phyloP scores from a whole-genome alignment of 1,140 invertebrate species.

The Orchestia grillus region DNA sequence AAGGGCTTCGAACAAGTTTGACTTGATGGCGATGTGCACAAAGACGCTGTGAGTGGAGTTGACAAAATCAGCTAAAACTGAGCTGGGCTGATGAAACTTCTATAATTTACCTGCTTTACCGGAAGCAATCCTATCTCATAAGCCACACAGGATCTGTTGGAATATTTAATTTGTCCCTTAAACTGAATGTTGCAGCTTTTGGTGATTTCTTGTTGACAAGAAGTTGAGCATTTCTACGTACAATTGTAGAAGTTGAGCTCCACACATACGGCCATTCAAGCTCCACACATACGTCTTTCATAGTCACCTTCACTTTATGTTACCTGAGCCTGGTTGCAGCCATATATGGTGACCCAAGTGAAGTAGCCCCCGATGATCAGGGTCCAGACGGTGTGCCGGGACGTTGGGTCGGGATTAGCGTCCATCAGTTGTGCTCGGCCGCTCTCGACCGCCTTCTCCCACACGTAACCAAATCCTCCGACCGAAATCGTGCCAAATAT shows the following conservation, averaged over 20 bases:
- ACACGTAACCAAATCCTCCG: conserved; percentile 79
- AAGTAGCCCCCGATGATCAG: conserved; percentile 80
- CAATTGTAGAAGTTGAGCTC: background rate
- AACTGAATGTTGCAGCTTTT: background rate
- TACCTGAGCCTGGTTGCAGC: conserved; percentile 80
- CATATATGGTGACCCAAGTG: conserved; percentile 82
- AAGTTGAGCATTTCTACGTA: background rate
- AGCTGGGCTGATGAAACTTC: too few relatives aligned
- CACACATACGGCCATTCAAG: background rate
- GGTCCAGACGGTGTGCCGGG: conserved; percentile 85
- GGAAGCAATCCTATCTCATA: too few relatives aligned
- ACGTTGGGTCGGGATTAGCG: conserved; percentile 79
- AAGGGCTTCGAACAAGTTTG: too few relatives aligned
- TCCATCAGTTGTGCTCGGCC: conserved; percentile 62
- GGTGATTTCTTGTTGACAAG: background rate
- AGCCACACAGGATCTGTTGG: background rate
- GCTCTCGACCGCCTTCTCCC: conserved; percentile 77
- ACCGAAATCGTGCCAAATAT: conserved; percentile 78
- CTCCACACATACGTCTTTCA: background rate
- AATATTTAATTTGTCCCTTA: background rate
- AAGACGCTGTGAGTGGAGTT: too few relatives aligned
- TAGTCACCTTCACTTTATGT: conserved; percentile 72
- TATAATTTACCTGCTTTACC: too few relatives aligned
- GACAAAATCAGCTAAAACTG: too few relatives aligned
- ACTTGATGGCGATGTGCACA: too few relatives aligned